Conservation (phyloP, 2,113 vertebrate genomes). For the Elaphurus davidianus region DNA sequence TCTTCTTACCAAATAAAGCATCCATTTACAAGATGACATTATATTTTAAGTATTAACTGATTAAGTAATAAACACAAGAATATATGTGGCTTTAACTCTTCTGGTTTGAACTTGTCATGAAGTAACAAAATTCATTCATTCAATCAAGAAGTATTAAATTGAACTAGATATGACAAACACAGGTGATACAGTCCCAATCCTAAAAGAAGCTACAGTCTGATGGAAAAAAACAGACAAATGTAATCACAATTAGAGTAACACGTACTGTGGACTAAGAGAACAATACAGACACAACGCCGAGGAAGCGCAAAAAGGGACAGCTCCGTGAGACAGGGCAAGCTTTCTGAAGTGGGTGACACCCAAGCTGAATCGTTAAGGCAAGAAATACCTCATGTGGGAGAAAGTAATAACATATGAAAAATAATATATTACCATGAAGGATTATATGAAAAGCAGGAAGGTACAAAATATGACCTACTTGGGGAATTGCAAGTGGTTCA, state of each 20-base stretch:
- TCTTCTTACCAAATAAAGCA: not conserved
- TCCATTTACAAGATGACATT: slow-evolving; percentile 13
- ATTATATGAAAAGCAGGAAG: not conserved
- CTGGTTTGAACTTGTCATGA: not conserved
- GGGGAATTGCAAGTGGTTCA: not conserved
- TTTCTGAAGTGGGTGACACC: not conserved
- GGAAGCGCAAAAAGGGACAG: not conserved
- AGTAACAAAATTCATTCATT: slow-evolving; percentile 5
- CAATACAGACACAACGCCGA: not conserved
- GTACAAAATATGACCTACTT: not conserved
- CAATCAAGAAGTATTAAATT: not conserved
- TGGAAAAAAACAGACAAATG: not conserved
- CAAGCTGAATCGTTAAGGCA: not conserved
- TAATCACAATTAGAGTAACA: not conserved
- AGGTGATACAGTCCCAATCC: not conserved
- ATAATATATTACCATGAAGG: not conserved
- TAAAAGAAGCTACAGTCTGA: not conserved
- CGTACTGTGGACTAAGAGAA: not conserved
- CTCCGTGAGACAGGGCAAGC: not conserved
- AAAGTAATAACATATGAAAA: not conserved
- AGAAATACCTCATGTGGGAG: not conserved
- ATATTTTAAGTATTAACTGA: not conserved
- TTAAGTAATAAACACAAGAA: not conserved
- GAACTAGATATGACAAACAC: not conserved
- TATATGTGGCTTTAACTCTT: not conserved